Base-by-base conservation (phyloP, 35 echinoderm and acorn worm genomes). In the Nesometra sesokonis region DNA sequence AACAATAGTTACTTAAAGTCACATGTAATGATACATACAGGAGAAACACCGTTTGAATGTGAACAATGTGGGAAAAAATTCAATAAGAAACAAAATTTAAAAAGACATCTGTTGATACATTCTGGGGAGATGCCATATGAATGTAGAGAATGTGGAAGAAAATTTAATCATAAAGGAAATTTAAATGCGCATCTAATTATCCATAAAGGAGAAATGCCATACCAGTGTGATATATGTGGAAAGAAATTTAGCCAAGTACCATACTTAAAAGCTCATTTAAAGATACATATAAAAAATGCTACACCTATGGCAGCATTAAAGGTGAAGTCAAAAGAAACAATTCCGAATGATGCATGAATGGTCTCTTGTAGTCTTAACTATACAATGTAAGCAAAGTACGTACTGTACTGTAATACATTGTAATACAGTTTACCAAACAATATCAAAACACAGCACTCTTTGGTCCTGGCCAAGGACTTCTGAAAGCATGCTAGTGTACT, bases 1-100 rank as follows among this genome's bases (percentile, higher is more conserved):
- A 5, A 36, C 15, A 83, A 11, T 9, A 83, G 33, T 31, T 9
- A 34, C 13, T 27, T 83, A n/a, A 39, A 83, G 30, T 17, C 3
- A 35, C 81, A 83, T 83, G 0, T 36, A 11, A 35, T 30, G 36
- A 83, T 39, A 2, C 81, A 83, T 30, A 37, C 81, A 39, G n/a
- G 37, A 36, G 81, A 83, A 30, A 37, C n/a, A 0, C 81, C 37
- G 36, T 83, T 30, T 39, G 34, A 35, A 30, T 83, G 81, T 83
- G 35, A 83, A 29, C 34, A 83, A 0, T 83, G 81, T 83, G 81
- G 81, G 21, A 83, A 83, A 29, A 83, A 37, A 37, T 83, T 83
- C n/a, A 83, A 39, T 23, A 35, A 39, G n/a, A 83, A 38, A 13
- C 0, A 13, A 0, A 83, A 34, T 39, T 38, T 83, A n/a, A 34